Percentiles rank a stretch among this genome's conserved stretches.
phyloP scores from a whole-genome alignment of 2,888 invertebrate genomes.

The Lydus trimaculatus region DNA sequence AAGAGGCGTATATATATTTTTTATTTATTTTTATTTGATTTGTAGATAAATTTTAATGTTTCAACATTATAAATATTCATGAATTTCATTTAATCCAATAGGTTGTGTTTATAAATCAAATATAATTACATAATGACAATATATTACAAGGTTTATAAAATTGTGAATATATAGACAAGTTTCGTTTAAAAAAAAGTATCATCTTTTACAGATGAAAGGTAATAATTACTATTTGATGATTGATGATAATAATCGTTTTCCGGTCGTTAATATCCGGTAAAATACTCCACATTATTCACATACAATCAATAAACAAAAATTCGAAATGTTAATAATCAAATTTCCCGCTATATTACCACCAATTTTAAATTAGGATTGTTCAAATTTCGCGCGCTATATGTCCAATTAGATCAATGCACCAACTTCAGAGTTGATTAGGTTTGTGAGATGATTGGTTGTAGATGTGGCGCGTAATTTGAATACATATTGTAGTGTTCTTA shows the following conservation, averaged over 20 bases:
- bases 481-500: neutral
- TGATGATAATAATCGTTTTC: neutral
- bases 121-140: neutral
- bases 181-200: neutral
- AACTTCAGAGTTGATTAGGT: too few species aligned
- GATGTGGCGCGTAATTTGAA: neutral
- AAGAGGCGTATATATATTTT: too few species aligned
- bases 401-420: neutral
- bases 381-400: too few species aligned
- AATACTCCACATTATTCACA: too few species aligned
- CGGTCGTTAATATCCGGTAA: too few species aligned
- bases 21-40: too few species aligned
- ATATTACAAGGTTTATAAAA: neutral
- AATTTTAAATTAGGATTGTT: neutral
- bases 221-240: neutral
- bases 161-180: neutral
- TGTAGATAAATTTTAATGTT: neutral
- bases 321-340: too few species aligned
- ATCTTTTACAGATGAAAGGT: neutral
- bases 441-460: neutral
- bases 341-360: neutral
- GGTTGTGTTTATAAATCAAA: neutral
- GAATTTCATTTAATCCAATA: neutral
- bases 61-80: conserved; percentile 4
- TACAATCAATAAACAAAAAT: neutral